Percentiles rank a stretch among this genome's conserved stretches.
phyloP scores from a whole-genome alignment of 2,113 vertebrate species.

The Limanda limanda region DNA sequence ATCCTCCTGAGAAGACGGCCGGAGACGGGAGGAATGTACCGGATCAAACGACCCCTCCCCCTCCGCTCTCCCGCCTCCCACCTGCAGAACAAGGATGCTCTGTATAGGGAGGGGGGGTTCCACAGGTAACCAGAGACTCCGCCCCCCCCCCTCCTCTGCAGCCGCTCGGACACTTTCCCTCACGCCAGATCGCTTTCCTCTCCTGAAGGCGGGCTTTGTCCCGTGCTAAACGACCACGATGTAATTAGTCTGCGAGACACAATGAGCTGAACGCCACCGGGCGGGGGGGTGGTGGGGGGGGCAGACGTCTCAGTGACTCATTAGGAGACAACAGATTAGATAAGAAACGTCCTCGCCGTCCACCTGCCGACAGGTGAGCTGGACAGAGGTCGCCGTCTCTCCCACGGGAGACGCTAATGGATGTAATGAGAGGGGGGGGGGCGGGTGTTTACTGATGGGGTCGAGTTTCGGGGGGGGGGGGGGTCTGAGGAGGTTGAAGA shows the following conservation, averaged over 20 bases:
- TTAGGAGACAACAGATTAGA: constrained; percentile 83
- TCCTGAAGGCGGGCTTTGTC: constrained; percentile 73
- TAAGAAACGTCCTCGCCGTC: constrained; percentile 55
- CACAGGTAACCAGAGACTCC: constrained; percentile 60
- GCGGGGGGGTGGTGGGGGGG: too few relatives aligned
- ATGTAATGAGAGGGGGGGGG: constrained; percentile 45
- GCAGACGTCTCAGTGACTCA: constrained; percentile 77
- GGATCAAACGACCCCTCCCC: constrained; percentile 56
- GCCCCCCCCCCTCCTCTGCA: neutral
- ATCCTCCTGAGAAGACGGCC: constrained; percentile 62
- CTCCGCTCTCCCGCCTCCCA: neutral
- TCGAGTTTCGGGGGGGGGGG: constrained; percentile 37
- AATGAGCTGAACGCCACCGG: constrained; percentile 62
- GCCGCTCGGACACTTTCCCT: constrained; percentile 35
- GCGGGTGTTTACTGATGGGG: neutral
- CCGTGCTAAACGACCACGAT: constrained; percentile 70
- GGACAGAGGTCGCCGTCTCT: constrained; percentile 40
- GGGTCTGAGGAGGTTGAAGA: neutral
- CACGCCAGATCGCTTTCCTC: constrained; percentile 62
- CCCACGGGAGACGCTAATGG: constrained; percentile 70
- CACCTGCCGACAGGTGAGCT: constrained; percentile 81
- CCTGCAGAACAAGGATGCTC: constrained; percentile 66
- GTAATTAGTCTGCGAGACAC: constrained; percentile 81
- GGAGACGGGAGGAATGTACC: constrained; percentile 52
- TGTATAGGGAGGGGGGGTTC: constrained; percentile 54